A percentile compares a stretch with the other conserved stretches of the same genome.
Conservation (phyloP, 2,113 vertebrate species). For the Ia io region DNA sequence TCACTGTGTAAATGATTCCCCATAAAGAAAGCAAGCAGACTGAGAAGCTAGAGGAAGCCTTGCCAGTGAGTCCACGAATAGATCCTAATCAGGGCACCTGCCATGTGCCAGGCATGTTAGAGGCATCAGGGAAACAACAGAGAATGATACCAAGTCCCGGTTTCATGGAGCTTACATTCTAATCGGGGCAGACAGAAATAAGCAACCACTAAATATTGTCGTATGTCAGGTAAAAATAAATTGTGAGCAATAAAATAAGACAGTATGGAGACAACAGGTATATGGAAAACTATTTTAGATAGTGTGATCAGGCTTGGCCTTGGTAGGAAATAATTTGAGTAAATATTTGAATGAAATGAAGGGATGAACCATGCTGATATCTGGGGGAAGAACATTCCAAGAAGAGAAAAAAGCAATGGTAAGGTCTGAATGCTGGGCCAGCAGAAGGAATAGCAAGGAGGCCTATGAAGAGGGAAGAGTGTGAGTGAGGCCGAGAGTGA, state of each 20-base stretch:
- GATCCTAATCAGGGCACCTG: background rate
- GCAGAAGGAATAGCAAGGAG: background rate
- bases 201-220: background rate
- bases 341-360: background rate
- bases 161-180: background rate
- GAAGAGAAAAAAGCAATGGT: background rate
- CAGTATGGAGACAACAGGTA: background rate
- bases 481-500: accelerated
- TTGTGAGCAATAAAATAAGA: background rate
- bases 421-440: background rate
- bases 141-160: background rate
- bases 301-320: background rate
- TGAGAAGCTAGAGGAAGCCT: background rate
- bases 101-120: background rate
- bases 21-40: background rate
- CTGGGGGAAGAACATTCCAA: background rate
- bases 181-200: background rate
- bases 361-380: background rate
- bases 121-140: background rate
- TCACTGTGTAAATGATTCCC: background rate
- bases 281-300: background rate
- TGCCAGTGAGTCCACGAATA: background rate
- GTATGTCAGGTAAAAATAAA: background rate
- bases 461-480: accelerated
- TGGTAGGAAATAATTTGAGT: background rate